Evolutionary conservation across 2,888 invertebrate genomes (phyloP).

Genomic region (Rhamphomyia laevipes): DNA sequence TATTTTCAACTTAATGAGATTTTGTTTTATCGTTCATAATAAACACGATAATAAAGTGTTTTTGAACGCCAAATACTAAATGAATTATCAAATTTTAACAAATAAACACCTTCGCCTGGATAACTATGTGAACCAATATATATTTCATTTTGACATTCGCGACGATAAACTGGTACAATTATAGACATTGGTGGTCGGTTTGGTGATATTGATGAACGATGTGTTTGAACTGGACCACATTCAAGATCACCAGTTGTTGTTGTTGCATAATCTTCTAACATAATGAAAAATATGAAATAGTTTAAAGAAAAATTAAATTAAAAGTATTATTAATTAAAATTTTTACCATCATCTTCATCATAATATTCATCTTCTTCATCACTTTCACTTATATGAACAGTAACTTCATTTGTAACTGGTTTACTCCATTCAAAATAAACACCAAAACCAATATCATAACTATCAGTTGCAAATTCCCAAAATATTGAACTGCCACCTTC

Average conservation of each 20-base stretch:
- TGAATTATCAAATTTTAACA: conserved; percentile 98
- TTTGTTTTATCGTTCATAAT: conserved; percentile 64
- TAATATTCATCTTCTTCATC: conserved; percentile 60
- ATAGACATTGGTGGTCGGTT: conserved; percentile 46
- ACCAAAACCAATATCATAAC: conserved; percentile 96
- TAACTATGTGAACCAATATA: conserved; percentile 96
- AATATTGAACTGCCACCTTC: conserved; percentile 85
- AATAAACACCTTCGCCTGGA: conserved; percentile 93
- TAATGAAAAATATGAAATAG: neutral
- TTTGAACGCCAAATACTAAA: conserved; percentile 99
- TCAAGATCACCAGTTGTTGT: conserved; percentile 49
- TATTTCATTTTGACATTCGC: conserved; percentile 94
- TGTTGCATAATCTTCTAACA: conserved; percentile 23
- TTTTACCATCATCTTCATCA: conserved; percentile 35
- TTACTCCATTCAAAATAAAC: conserved; percentile 97
- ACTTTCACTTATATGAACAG: conserved; percentile 92
- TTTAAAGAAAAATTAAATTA: neutral
- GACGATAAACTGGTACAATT: conserved; percentile 86
- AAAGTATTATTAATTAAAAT: neutral
- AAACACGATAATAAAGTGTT: conserved; percentile 96
- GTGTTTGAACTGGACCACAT: conserved; percentile 38
- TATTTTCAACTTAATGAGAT: neutral
- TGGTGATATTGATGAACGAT: conserved; percentile 21
- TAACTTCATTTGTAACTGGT: conserved; percentile 65
- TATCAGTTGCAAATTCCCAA: conserved; percentile 99